phyloP scores from a whole-genome alignment of 2,113 vertebrate species.

The Ginglymostoma cirratum region DNA sequence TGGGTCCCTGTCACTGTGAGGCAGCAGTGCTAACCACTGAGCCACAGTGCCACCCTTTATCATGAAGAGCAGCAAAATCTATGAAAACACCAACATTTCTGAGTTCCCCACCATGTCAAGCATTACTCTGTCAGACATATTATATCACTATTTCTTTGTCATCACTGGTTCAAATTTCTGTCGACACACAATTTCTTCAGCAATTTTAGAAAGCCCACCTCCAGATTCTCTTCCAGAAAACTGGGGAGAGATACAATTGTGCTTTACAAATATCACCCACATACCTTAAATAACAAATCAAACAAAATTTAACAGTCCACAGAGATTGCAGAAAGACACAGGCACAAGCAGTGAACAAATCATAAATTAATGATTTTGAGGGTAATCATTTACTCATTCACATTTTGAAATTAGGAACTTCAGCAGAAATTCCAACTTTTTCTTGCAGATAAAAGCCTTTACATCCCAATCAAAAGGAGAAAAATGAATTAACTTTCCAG shows the following conservation, averaged over 20 bases:
- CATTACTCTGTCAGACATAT: neutral
- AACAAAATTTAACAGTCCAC: neutral
- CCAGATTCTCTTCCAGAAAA: neutral
- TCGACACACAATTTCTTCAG: too few relatives aligned
- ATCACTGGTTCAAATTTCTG: neutral
- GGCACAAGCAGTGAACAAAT: neutral
- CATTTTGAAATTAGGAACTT: neutral
- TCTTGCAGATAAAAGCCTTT: neutral
- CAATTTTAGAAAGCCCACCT: neutral
- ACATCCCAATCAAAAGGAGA: neutral
- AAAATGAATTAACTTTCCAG: neutral
- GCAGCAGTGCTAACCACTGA: too few relatives aligned
- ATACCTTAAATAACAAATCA: neutral
- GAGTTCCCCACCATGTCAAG: neutral
- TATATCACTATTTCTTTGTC: neutral
- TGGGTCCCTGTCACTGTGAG: too few relatives aligned
- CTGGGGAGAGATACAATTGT: neutral
- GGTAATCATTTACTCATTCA: neutral
- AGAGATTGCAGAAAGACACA: neutral
- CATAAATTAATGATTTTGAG: neutral
- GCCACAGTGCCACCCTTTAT: neutral
- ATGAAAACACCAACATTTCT: neutral
- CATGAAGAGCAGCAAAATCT: neutral
- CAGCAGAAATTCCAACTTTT: neutral
- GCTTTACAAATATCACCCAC: neutral